Base-by-base conservation (phyloP, 1,140 invertebrate genomes). In the Limonius californicus region DNA sequence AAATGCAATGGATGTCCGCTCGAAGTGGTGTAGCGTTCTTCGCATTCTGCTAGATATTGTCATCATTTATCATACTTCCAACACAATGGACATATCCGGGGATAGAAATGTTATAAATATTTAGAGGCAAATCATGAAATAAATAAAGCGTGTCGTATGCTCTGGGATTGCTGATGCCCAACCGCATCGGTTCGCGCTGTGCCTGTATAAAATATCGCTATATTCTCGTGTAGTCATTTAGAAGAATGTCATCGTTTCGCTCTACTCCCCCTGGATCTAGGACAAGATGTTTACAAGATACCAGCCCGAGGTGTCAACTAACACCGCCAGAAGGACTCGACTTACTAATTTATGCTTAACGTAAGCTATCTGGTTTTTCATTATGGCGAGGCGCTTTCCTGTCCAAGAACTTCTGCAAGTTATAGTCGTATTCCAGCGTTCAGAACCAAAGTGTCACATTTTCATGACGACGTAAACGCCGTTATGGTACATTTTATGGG, bases 81-180 rank as follows among this genome's bases (percentile, higher is more conserved):
- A 58, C 59, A 62, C 55, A 53, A 61, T 61, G 61, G 57, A 54
- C 64, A 60, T 62, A 59, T 62, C 64, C 61, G 27, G 58, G 54
- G 61, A 60, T 66, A 66, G 64, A 66, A 66, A 63, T 54, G 54
- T 66, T 66, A 66, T 66, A 66, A 66, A 66, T 66, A 66, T 66
- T 66, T 66, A 66, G 64, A 66, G 64, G 61, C 50, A 66, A 66
- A 63, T 66, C 64, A 66, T 66, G 64, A 66, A 66, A 66, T 66
- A 66, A 66, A 66, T 66, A 63, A 63, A 43, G 57, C 47, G 39
- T 59, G 60, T 62, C 64, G 53, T 50, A 50, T 50, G 45, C 45
- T 50, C 16, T 27, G 54, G 55, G 50, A 54, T 57, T 62, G 53
- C 27, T 55, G 54, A 39, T 55, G 53, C 23, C 54, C 54, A 11